These are phyloP conservation scores for Bugula neritina DNA, from an alignment of 2,888 invertebrate species.

Conservation along the genomic window DNA sequence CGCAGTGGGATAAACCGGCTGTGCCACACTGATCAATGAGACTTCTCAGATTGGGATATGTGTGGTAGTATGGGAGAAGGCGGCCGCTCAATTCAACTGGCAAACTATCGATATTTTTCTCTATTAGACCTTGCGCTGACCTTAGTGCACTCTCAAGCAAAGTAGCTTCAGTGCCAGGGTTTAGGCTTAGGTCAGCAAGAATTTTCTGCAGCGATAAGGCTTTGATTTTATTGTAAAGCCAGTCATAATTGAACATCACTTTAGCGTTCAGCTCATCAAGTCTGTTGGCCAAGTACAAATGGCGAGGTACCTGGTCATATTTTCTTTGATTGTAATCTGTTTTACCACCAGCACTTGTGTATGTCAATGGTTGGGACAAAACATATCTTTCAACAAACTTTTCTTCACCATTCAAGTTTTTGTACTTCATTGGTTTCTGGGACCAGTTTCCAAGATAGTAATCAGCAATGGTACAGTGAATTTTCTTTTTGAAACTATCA, in stretches of 20 bases:
- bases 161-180: constrained; percentile 42
- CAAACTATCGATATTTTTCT: constrained; percentile 42
- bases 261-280: constrained; percentile 43
- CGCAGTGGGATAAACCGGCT: constrained; percentile 42
- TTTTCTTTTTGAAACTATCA: constrained; percentile 32
- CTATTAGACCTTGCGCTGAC: constrained; percentile 39
- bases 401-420: constrained; percentile 12
- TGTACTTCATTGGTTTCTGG: constrained; percentile 35
- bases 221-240: constrained; percentile 49
- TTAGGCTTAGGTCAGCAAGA: constrained; percentile 45
- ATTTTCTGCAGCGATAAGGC: constrained; percentile 47
- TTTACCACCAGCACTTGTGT: constrained; percentile 32
- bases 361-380: constrained; percentile 42
- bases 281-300: constrained; percentile 45
- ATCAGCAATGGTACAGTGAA: constrained; percentile 47
- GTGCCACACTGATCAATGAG: constrained; percentile 48
- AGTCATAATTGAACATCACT: constrained; percentile 50
- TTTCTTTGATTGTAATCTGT: constrained; percentile 46
- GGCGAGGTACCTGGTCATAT: constrained; percentile 48
- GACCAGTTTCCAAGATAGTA: constrained; percentile 49
- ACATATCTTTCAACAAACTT: constrained; percentile 36
- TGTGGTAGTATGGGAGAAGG: constrained; percentile 45
- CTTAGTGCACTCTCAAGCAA: constrained; percentile 44
- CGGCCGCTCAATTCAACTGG: constrained; percentile 49
- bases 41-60: constrained; percentile 42